Base-by-base conservation (phyloP, 2,888 invertebrate species). In the Apodemia zela region DNA sequence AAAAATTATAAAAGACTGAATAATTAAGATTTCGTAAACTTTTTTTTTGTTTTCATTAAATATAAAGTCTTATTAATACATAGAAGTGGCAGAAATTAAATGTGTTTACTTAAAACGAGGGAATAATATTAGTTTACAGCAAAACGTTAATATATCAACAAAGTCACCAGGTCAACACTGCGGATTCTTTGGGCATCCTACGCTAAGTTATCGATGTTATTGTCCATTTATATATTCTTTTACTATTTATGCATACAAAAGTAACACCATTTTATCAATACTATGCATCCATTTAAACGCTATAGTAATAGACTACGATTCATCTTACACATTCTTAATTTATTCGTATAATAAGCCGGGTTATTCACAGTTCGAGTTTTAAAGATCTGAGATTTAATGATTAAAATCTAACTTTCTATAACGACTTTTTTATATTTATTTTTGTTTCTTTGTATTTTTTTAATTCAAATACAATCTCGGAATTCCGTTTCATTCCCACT, bases 121-220 rank as follows among this genome's bases (percentile, higher is more conserved):
- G 89, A 90, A 89, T 88, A 89, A 90, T 89, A 83, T 84, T 81
- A 89, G 85, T 86, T 88, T 88, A 85, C 89, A 91, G 89, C 85
- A 72, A 73, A 76, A 77, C 76, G 75, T 77, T 79, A 80, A 75
- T 75, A 75, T 78, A 79, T 77, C 79, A 83, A 74, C 78, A 81
- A 80, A 82, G 81, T 84, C 87, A 80, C 82, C 86, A 87, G 87
- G 84, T 87, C 87, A 82, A 81, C 88, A 87, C 87, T 75, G 76
- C 87, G 82, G 86, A 89, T 85, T 84, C 84, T 81, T 87, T 88
- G 90, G 90, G 90, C 90, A 90, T 90, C 89, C 90, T 85, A 87
- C 88, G 90, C 85, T 89, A 90, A 89, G 90, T 88, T 82, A 74
- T 78, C 77, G 78, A 85, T 77, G 79, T 78, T 81, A 82, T 84